These are phyloP conservation scores for Drosophila acutilabella DNA, from an alignment of 2,888 invertebrate genomes.

Conservation along the genomic window DNA sequence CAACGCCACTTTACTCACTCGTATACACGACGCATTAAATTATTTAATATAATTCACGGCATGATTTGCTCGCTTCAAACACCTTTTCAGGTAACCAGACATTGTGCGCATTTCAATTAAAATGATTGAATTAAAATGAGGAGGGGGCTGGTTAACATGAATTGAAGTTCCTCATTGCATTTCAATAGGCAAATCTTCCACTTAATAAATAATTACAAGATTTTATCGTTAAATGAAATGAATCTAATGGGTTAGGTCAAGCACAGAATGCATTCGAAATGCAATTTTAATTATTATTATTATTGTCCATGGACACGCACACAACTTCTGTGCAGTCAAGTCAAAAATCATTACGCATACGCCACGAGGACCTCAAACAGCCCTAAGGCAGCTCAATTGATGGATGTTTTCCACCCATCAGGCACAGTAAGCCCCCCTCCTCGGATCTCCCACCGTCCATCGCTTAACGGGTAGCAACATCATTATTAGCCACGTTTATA, in stretches of 20 bases:
- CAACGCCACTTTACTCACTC: conserved; percentile 40
- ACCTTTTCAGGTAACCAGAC: conserved; percentile 21
- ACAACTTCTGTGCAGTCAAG: conserved; percentile 10
- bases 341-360: conserved; percentile 53
- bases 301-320: no score
- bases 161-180: background rate
- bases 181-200: background rate
- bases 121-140: conserved; percentile 11
- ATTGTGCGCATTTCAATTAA: conserved; percentile 3
- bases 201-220: conserved; percentile 4
- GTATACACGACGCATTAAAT: conserved; percentile 9
- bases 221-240: background rate
- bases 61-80: conserved; percentile 17
- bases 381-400: conserved; percentile 34
- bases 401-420: conserved; percentile 17
- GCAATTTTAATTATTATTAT: background rate
- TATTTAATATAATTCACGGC: conserved; percentile 21
- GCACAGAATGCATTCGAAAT: conserved; percentile 15
- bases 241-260: conserved; percentile 4
- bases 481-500: conserved; percentile 37
- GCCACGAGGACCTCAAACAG: conserved; percentile 24
- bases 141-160: background rate
- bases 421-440: no score
- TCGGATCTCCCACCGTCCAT: background rate
- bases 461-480: conserved; percentile 31